These are phyloP conservation scores for Protophormia terraenovae DNA, from an alignment of 2,888 invertebrate species.

Conservation along the genomic window DNA sequence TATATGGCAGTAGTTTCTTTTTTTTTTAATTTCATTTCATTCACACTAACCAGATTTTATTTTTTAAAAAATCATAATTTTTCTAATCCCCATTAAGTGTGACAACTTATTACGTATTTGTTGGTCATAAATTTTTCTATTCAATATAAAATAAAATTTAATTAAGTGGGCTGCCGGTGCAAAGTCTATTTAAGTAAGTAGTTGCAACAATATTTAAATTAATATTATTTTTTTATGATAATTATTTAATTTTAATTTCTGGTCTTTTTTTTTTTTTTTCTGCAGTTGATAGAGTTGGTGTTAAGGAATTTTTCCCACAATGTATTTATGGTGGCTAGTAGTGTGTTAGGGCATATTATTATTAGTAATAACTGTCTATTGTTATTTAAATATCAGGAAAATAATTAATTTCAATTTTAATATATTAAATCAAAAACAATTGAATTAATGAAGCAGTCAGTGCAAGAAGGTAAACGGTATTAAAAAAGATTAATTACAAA, in stretches of 20 bases:
- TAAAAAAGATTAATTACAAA: slow-evolving; percentile 20
- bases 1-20: slow-evolving; percentile 23
- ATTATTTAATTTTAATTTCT: neutral
- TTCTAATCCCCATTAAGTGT: slow-evolving; percentile 23
- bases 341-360: neutral
- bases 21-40: no score
- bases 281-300: slow-evolving; percentile 36
- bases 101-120: slow-evolving; percentile 29
- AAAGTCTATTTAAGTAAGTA: slow-evolving; percentile 10
- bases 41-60: slow-evolving; percentile 29
- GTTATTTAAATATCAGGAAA: slow-evolving; percentile 14
- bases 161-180: slow-evolving; percentile 38
- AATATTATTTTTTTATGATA: slow-evolving; percentile 4
- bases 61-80: slow-evolving; percentile 18
- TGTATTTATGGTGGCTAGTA: neutral
- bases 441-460: neutral
- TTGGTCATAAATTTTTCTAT: slow-evolving; percentile 12
- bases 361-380: slow-evolving; percentile 26
- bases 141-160: neutral
- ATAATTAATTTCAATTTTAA: neutral
- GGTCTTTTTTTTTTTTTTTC: no score
- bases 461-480: neutral
- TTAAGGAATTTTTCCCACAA: slow-evolving; percentile 58
- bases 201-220: slow-evolving; percentile 37
- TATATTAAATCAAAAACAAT: neutral